A percentile compares a stretch with the other conserved stretches of the same genome.
Conservation (phyloP, 2,113 vertebrate species). For the Chunga burmeisteri region DNA sequence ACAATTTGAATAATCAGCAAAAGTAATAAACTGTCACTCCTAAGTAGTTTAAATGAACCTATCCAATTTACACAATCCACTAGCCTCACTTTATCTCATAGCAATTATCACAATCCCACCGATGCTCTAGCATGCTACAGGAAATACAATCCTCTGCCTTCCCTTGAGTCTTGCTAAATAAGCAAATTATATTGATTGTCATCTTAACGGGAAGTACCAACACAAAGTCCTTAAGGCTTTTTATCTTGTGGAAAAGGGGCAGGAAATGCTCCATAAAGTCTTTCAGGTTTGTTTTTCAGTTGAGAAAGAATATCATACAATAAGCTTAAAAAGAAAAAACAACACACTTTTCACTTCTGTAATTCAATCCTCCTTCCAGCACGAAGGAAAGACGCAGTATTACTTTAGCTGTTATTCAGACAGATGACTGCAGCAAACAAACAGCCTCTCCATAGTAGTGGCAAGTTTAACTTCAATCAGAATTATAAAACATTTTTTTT, state of each 20-base stretch:
- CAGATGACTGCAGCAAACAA: background rate
- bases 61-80: background rate
- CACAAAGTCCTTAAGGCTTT: background rate
- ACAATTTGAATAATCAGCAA: background rate
- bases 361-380: background rate
- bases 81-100: background rate
- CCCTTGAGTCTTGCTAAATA: constrained; percentile 1
- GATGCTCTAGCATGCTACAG: background rate
- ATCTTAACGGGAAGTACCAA: constrained; percentile 12
- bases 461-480: background rate
- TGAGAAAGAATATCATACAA: background rate
- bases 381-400: background rate
- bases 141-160: background rate
- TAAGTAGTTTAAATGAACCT: background rate
- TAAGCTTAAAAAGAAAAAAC: background rate
- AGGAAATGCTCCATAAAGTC: background rate
- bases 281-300: background rate
- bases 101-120: background rate
- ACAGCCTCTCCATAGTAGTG: background rate
- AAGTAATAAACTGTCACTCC: background rate
- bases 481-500: background rate
- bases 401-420: background rate
- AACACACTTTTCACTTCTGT: background rate
- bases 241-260: background rate
- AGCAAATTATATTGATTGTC: background rate